Conservation (phyloP, 2,797 vertebrate species). For the Tamandua tetradactyla region DNA sequence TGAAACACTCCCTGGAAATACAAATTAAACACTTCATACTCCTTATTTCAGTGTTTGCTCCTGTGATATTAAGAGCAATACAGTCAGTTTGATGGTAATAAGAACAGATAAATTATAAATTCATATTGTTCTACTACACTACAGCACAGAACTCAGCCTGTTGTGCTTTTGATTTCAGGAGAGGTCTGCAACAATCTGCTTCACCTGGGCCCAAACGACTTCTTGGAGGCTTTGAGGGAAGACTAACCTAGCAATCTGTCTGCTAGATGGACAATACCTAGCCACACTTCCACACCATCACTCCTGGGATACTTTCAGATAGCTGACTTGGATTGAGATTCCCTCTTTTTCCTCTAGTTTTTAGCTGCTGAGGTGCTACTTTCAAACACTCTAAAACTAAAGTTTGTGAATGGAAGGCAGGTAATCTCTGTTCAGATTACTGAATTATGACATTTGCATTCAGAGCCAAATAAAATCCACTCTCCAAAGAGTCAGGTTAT, state of each 20-base stretch:
- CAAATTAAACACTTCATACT: constrained; percentile 11
- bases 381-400: constrained; percentile 21
- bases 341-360: constrained; percentile 1
- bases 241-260: not conserved
- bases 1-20: constrained; percentile 11
- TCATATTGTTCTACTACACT: not conserved
- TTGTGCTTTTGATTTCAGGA: constrained; percentile 4
- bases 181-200: not conserved
- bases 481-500: constrained; percentile 7
- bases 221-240: too few species aligned
- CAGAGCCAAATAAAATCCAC: constrained; percentile 1
- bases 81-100: not conserved
- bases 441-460: constrained; percentile 52
- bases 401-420: constrained; percentile 32
- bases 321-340: not conserved
- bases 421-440: not conserved
- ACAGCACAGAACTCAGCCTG: not conserved
- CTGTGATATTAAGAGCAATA: not conserved
- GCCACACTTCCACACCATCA: not conserved
- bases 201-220: not conserved
- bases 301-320: not conserved
- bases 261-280: not conserved
- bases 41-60: constrained; percentile 8
- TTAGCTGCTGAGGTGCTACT: not conserved
- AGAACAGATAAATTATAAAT: constrained; percentile 28